Percentiles rank a stretch among this genome's conserved stretches.
Evolutionary conservation across 2,888 invertebrate species (phyloP).

Genomic region (Synergus itoensis): DNA sequence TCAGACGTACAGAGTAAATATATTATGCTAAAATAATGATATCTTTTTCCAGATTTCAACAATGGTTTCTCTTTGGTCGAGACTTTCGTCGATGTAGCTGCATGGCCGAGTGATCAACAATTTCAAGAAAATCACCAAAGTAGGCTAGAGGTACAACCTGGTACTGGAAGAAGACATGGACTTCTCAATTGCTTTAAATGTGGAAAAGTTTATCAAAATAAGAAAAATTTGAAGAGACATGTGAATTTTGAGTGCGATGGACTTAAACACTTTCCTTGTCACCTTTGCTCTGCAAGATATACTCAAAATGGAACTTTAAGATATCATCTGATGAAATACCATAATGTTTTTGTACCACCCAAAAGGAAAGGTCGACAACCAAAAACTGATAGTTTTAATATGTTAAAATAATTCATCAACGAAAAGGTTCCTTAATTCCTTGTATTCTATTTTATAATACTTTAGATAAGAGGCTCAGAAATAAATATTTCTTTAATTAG

Average conservation of each 20-base stretch:
- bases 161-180: neutral
- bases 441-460: too few species aligned
- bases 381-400: neutral
- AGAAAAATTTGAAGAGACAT: constrained; percentile 74
- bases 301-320: constrained; percentile 61
- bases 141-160: neutral
- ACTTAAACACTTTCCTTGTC: constrained; percentile 57
- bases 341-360: constrained; percentile 62
- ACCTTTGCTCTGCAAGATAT: constrained; percentile 59
- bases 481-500: too few species aligned
- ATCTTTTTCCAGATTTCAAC: neutral
- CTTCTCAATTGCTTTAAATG: constrained; percentile 68
- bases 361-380: constrained; percentile 47
- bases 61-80: neutral
- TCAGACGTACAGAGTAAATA: neutral
- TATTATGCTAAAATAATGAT: neutral
- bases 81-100: neutral
- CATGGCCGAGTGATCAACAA: constrained; percentile 2
- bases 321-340: constrained; percentile 60
- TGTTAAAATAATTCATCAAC: neutral
- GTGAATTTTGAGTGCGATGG: constrained; percentile 75
- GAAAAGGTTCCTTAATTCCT: too few species aligned
- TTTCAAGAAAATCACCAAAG: neutral
- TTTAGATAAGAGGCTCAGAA: too few species aligned
- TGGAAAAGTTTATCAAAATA: constrained; percentile 72